Base-by-base conservation (phyloP, 2,888 invertebrate species). In the Ochropacha duplaris region DNA sequence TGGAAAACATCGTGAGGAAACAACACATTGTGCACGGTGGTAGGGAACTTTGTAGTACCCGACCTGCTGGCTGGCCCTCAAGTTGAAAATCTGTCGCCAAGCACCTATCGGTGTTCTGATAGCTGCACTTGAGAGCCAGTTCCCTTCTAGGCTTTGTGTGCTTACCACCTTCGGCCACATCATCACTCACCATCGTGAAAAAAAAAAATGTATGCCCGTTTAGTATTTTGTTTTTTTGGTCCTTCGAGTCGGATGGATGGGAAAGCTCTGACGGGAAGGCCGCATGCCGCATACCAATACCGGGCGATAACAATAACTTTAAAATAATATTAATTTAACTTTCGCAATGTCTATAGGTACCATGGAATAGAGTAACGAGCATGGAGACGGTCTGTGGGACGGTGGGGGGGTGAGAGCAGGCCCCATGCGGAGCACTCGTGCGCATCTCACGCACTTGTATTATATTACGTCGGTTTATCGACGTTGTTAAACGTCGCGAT, bases 401-500 rank as follows among this genome's bases (percentile, higher is more conserved):
- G 22, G 52, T n/a, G n/a, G n/a, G n/a, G n/a, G n/a, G n/a, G n/a
- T n/a, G n/a, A n/a, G n/a, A n/a, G n/a, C n/a, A n/a, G 50, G 19
- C 52, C 52, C 31, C 52, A 52, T 52, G 52, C 52, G 19, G 52
- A 11, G 52, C 52, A 52, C 44, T 44, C 44, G 22, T 16, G 31
- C 49, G 14, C 49, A 31, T 26, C 31, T 31, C 52, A 22, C 34
- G 50, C 39, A 49, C 54, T 54, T 55, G 34, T 49, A 55, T 39
- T 66, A 61, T 62, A 55, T 63, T 58, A 65, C 28, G 54, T 50
- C 58, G 57, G 61, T 71, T 72, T 71, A 71, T 67, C 57, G 70
- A 55, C 55, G 70, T 59, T 65, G 68, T 71, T 65, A 71, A 71
- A 61, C 61, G 36, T 57, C 61, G 52, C 58, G 63, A 70, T 71